Evolutionary conservation across 2,797 vertebrate genomes (phyloP).

Genomic region (Rhinatrema bivittatum): DNA sequence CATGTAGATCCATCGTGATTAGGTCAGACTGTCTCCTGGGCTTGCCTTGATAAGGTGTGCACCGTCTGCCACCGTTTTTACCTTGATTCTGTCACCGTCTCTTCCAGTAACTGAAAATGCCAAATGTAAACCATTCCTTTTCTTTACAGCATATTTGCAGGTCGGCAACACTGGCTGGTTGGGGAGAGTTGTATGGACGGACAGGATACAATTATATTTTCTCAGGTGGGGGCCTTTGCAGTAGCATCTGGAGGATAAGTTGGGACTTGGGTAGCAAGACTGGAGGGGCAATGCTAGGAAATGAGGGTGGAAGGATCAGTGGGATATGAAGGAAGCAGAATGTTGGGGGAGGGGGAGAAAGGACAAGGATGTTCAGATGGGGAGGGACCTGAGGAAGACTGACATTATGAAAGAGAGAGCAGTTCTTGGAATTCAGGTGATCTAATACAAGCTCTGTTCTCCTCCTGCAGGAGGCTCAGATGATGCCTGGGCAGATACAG

Average conservation of each 20-base stretch:
- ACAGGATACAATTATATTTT: conserved; percentile 98
- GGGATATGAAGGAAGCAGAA: not conserved
- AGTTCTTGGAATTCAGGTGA: not conserved
- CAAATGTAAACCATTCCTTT: too few species aligned
- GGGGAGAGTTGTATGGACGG: conserved; percentile 94
- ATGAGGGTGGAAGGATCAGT: too few species aligned
- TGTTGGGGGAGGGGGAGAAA: not conserved
- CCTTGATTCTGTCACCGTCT: too few species aligned
- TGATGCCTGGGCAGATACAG: conserved; percentile 76
- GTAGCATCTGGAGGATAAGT: not conserved
- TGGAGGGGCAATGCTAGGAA: accelerated
- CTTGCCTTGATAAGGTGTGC: too few species aligned
- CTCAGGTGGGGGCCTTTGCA: conserved; percentile 66
- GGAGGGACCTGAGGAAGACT: not conserved
- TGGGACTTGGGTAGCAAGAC: not conserved
- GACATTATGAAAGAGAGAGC: not conserved
- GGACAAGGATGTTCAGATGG: not conserved
- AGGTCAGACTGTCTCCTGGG: too few species aligned
- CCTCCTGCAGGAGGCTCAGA: conserved; percentile 74
- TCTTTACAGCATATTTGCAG: conserved; percentile 85
- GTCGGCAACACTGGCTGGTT: conserved; percentile 90
- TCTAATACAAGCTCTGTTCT: conserved; percentile 5
- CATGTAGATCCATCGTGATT: too few species aligned
- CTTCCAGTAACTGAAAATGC: too few species aligned
- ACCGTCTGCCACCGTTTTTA: too few species aligned